Conservation (phyloP, 35 echinoderm and acorn worm species). For the Heliocidaris erythrogramma region DNA sequence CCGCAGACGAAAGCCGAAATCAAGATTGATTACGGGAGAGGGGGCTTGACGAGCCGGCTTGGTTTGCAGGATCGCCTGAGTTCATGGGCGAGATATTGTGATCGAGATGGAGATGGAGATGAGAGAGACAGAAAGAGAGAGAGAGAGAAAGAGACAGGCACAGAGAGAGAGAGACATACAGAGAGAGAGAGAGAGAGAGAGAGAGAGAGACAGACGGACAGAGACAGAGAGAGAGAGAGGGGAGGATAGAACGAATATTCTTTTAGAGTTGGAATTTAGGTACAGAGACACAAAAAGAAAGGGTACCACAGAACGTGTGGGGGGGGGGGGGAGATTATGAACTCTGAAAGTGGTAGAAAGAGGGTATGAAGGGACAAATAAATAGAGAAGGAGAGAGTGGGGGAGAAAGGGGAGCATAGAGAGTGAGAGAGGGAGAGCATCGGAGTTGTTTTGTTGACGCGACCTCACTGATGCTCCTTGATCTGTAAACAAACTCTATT, state of each 20-base stretch:
- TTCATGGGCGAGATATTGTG: not conserved
- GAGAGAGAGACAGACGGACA: not conserved
- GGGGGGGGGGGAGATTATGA: not conserved
- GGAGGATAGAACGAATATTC: too few species aligned
- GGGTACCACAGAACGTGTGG: not conserved
- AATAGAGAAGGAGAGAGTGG: too few species aligned
- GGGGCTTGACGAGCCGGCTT: not conserved
- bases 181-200: too few species aligned
- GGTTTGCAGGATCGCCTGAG: not conserved
- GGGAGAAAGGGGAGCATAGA: too few species aligned
- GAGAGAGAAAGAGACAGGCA: not conserved
- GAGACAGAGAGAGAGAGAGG: not conserved
- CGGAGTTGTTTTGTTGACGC: not conserved
- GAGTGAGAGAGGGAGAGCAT: too few species aligned
- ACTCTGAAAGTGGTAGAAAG: too few species aligned
- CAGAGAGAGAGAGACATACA: too few species aligned
- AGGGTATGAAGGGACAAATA: too few species aligned
- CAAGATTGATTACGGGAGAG: not conserved
- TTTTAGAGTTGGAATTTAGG: too few species aligned
- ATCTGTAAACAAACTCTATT: not conserved
- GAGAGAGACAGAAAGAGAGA: not conserved
- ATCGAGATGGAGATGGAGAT: not conserved
- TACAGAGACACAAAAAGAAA: not conserved
- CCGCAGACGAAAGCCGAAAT: constrained; percentile 7
- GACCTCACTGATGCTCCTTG: not conserved